Base-by-base conservation (phyloP, 1,140 invertebrate species). In the Heliothis subflexa region DNA sequence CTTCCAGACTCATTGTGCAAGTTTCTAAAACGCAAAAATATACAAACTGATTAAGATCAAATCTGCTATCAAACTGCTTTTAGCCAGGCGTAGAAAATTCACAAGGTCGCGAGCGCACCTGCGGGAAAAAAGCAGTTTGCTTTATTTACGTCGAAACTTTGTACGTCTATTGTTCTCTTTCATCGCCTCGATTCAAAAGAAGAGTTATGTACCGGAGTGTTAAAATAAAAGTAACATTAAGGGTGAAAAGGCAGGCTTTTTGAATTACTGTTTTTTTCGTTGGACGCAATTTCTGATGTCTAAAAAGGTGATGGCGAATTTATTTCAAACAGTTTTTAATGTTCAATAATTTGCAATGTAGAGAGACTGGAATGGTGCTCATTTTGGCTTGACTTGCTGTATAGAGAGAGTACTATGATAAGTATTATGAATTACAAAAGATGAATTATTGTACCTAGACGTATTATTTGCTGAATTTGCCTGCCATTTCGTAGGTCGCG, bases 151-250 rank as follows among this genome's bases (percentile, higher is more conserved):
- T 40, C 28, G 9, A 62, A 62, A 62, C 59, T 62, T 62, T 62
- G 0, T 18, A 64, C 61, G 33, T 40, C 33, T 40, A 64, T 64
- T 64, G 61, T 64, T 64, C 33, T n/a, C 33, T 57, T 64, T 47
- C 61, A 64, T 18, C 4, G 16, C 40, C 33, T 14, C 40, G 2
- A 47, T 4, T 64, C 61, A 64, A 64, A 64, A 47, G 61, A 64
- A 64, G 61, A 64, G 61, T 64, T 64, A 64, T 47, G 59, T 45
- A 40, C 55, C 13, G 33, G n/a, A 33, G 61, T 64, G 61, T 18
- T 64, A 45, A 47, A 18, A 64, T 64, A 64, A 64, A 45, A 64
- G 33, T 47, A 18, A 47, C 57, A 61, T 61, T 61, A 61, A 61
- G 25, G 25, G 28, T 25, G 4, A 61, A 61, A n/a, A 61, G 11